A percentile compares a stretch with the other conserved stretches of the same genome.
phyloP scores from a whole-genome alignment of 2,888 invertebrate genomes.

The Crioceris asparagi region DNA sequence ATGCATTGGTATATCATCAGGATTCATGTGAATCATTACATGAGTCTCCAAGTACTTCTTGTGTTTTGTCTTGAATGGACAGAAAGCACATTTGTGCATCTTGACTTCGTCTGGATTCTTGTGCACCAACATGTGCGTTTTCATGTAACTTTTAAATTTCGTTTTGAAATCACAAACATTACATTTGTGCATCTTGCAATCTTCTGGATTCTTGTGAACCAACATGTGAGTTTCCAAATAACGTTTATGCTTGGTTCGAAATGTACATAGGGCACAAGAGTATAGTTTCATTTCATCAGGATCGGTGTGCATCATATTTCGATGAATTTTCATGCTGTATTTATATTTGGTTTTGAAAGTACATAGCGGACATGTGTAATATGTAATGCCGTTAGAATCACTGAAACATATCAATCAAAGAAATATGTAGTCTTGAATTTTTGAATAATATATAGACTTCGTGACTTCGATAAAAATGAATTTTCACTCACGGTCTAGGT shows the following conservation, averaged over 20 bases:
- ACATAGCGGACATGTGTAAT: constrained; percentile 15
- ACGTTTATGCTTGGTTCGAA: constrained; percentile 17
- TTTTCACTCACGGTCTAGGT: neutral
- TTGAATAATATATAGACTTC: too few species aligned
- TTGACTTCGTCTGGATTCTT: constrained; percentile 16
- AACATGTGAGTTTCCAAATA: constrained; percentile 20
- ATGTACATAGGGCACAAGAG: constrained; percentile 15
- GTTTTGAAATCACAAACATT: constrained; percentile 19
- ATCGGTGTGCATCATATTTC: constrained; percentile 16
- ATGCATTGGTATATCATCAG: constrained; percentile 20
- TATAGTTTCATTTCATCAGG: constrained; percentile 15
- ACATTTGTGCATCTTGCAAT: constrained; percentile 18
- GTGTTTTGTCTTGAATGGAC: constrained; percentile 19
- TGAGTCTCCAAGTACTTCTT: constrained; percentile 21
- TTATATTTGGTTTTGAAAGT: constrained; percentile 17
- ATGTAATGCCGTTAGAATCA: constrained; percentile 17
- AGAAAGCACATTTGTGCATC: constrained; percentile 17
- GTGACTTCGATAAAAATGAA: too few species aligned
- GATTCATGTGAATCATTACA: constrained; percentile 18
- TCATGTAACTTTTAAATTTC: constrained; percentile 21
- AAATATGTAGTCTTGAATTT: too few species aligned
- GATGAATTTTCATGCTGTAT: constrained; percentile 19
- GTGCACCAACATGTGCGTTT: constrained; percentile 20
- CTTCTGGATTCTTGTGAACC: constrained; percentile 18
- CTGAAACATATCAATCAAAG: too few species aligned